A percentile compares a stretch with the other conserved stretches of the same genome.
Conservation (phyloP, 2,797 vertebrate genomes). For the Pseudocheirus occidentalis region DNA sequence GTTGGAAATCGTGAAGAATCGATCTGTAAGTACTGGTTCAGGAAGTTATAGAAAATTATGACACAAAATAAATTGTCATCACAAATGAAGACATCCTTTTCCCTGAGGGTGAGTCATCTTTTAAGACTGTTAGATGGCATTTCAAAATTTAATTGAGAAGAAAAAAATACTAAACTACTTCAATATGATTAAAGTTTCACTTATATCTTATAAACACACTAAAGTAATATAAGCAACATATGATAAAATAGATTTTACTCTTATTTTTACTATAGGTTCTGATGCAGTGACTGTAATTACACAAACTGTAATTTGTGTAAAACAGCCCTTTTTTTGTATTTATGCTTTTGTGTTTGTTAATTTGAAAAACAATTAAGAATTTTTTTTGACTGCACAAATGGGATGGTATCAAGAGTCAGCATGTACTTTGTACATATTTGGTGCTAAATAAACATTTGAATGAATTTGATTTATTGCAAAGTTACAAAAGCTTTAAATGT, state of each 20-base stretch:
- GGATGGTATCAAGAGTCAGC: neutral
- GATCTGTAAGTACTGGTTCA: neutral
- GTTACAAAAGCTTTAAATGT: neutral
- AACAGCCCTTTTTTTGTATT: neutral
- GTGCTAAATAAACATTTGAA: slow-evolving; percentile 1
- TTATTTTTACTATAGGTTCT: neutral
- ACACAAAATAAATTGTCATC: neutral
- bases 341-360: neutral
- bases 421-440: slow-evolving; percentile 9
- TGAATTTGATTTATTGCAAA: neutral
- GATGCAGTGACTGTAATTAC: neutral
- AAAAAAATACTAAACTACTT: neutral
- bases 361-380: neutral
- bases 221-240: neutral
- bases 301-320: neutral
- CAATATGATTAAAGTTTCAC: neutral
- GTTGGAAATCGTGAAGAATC: neutral
- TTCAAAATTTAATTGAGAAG: neutral
- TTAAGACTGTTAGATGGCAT: neutral
- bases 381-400: slow-evolving; percentile 8
- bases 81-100: neutral
- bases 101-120: neutral
- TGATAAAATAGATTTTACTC: neutral
- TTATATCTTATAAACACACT: neutral
- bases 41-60: neutral